These are phyloP conservation scores for Sebastes aleutianus DNA, from an alignment of 2,797 vertebrate genomes.

Conservation along the genomic window DNA sequence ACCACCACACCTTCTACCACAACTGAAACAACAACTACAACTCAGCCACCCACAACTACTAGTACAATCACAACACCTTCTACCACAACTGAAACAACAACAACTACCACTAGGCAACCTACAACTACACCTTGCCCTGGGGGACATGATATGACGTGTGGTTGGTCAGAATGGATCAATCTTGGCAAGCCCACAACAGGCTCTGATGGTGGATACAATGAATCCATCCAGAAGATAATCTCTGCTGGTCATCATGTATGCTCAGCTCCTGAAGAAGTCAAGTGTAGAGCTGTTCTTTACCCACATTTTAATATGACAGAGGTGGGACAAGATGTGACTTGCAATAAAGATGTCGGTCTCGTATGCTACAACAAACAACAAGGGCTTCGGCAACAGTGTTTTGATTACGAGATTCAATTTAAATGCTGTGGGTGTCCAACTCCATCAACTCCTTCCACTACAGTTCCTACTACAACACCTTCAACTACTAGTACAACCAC, in stretches of 20 bases:
- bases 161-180: slow-evolving; percentile 39
- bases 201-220: slow-evolving; percentile 41
- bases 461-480: background rate
- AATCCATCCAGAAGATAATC: slow-evolving; percentile 39
- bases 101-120: background rate
- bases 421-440: slow-evolving; percentile 32
- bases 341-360: slow-evolving; percentile 34
- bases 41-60: background rate
- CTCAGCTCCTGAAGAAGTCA: background rate
- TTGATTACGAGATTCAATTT: slow-evolving; percentile 59
- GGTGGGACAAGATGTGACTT: slow-evolving; percentile 39
- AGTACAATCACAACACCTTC: background rate
- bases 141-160: slow-evolving; percentile 6
- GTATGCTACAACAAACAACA: slow-evolving; percentile 55
- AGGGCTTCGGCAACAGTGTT: slow-evolving; percentile 33
- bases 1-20: background rate
- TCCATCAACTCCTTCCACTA: background rate
- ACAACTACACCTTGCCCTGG: background rate
- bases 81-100: background rate
- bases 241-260: slow-evolving; percentile 14
- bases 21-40: background rate
- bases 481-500: background rate
- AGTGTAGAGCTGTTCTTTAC: slow-evolving; percentile 29
- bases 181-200: slow-evolving; percentile 26
- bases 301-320: slow-evolving; percentile 12